Percentiles rank a stretch among this genome's conserved stretches.
Evolutionary conservation across 2,797 vertebrate species (phyloP).

Genomic region (Silurus lanzhouensis): DNA sequence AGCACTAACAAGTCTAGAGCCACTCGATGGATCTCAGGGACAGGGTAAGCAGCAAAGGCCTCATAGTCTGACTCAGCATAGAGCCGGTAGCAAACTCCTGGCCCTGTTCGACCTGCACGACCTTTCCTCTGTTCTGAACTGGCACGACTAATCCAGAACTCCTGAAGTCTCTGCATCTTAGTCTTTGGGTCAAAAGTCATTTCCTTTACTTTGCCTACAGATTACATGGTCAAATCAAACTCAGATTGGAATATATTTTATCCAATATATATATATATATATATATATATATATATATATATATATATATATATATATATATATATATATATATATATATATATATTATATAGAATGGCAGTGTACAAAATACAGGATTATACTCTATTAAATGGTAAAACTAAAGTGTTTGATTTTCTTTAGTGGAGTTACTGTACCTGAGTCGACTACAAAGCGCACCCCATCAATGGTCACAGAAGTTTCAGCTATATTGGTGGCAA

Average conservation of each 20-base stretch:
- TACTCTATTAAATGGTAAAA: neutral
- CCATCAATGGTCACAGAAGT: conserved; percentile 95
- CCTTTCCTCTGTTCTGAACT: conserved; percentile 94
- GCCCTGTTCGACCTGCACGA: conserved; percentile 87
- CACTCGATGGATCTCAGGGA: conserved; percentile 90
- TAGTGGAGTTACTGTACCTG: conserved; percentile 71
- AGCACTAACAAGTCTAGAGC: conserved; percentile 87
- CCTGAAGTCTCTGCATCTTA: conserved; percentile 91
- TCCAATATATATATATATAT: too few relatives aligned
- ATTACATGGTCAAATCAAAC: neutral
- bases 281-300: too few relatives aligned
- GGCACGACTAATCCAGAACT: conserved; percentile 95
- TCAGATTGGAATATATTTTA: neutral
- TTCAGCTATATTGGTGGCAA: conserved; percentile 93
- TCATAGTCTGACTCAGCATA: conserved; percentile 89
- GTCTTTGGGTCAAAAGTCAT: conserved; percentile 91
- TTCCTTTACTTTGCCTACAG: conserved; percentile 91
- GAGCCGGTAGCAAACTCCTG: conserved; percentile 89
- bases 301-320: too few relatives aligned
- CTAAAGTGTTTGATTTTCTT: neutral
- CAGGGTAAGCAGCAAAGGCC: conserved; percentile 83
- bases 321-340: too few relatives aligned
- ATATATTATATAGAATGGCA: neutral
- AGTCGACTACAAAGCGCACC: conserved; percentile 89
- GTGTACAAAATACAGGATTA: neutral